These are phyloP conservation scores for Drosophila repleta DNA, from an alignment of 1,140 invertebrate genomes.

Conservation along the genomic window DNA sequence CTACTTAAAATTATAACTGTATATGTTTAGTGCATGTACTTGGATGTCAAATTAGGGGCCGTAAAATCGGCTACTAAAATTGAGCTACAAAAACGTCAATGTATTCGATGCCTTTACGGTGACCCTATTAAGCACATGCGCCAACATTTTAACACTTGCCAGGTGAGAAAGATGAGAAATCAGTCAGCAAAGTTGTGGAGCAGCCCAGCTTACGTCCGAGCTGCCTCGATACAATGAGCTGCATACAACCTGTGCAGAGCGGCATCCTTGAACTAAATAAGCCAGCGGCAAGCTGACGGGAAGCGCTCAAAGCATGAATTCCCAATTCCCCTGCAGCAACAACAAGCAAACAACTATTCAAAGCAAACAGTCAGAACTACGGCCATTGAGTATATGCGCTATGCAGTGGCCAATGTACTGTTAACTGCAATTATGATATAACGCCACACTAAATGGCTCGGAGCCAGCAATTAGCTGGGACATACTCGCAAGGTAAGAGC, in stretches of 20 bases:
- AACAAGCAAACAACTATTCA: too few relatives aligned
- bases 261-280: too few relatives aligned
- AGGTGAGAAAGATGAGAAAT: conserved; percentile 52
- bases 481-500: background rate
- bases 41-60: background rate
- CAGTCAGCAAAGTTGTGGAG: background rate
- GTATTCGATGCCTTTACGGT: background rate
- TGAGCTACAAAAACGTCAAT: background rate
- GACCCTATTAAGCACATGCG: background rate
- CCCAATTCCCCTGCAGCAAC: too few relatives aligned
- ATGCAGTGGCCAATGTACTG: too few relatives aligned
- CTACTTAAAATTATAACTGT: conserved; percentile 1
- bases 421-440: too few relatives aligned
- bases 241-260: too few relatives aligned
- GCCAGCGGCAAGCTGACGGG: background rate
- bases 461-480: too few relatives aligned
- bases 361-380: conserved; percentile 29
- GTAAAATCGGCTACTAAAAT: background rate
- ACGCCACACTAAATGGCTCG: too few relatives aligned
- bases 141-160: conserved; percentile 43
- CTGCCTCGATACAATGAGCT: background rate
- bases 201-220: background rate
- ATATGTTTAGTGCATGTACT: background rate
- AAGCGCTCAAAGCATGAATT: too few relatives aligned
- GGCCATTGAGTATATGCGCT: too few relatives aligned